phyloP scores from a whole-genome alignment of 2,113 vertebrate species.

The Cryptomyrus ogoouensis region DNA sequence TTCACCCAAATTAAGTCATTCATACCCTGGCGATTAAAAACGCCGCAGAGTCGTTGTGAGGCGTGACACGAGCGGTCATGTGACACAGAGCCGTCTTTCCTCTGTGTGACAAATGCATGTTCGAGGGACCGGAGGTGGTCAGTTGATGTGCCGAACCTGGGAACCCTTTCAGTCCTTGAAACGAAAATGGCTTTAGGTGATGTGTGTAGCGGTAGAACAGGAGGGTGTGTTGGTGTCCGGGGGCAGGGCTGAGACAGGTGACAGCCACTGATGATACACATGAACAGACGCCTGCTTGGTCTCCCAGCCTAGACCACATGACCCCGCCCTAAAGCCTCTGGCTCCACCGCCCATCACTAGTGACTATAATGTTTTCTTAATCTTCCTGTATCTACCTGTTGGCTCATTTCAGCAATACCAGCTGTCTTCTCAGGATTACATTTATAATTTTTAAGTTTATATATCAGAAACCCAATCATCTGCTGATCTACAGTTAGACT shows the following conservation, averaged over 20 bases:
- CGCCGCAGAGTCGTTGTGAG: conserved; percentile 25
- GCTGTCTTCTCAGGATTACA: background rate
- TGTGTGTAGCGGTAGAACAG: background rate
- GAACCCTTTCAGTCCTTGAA: background rate
- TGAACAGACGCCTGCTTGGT: background rate
- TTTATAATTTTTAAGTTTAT: background rate
- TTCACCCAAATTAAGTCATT: conserved; percentile 31
- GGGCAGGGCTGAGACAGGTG: background rate
- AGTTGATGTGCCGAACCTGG: background rate
- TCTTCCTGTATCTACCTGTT: background rate
- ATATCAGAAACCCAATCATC: background rate
- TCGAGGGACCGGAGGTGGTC: background rate
- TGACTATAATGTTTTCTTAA: background rate
- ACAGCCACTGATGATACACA: background rate
- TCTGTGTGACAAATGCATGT: background rate
- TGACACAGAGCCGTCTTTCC: background rate
- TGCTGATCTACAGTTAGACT: background rate
- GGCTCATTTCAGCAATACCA: background rate
- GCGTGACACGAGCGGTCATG: background rate
- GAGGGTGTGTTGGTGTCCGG: background rate
- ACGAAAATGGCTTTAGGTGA: background rate
- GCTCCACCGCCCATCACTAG: background rate
- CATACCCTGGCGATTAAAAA: conserved; percentile 35
- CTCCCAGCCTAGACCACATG: background rate
- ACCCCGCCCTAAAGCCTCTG: background rate